A percentile compares a stretch with the other conserved stretches of the same genome.
Conservation (phyloP, 2,797 vertebrate genomes). For the Phoeniculus purpureus region DNA sequence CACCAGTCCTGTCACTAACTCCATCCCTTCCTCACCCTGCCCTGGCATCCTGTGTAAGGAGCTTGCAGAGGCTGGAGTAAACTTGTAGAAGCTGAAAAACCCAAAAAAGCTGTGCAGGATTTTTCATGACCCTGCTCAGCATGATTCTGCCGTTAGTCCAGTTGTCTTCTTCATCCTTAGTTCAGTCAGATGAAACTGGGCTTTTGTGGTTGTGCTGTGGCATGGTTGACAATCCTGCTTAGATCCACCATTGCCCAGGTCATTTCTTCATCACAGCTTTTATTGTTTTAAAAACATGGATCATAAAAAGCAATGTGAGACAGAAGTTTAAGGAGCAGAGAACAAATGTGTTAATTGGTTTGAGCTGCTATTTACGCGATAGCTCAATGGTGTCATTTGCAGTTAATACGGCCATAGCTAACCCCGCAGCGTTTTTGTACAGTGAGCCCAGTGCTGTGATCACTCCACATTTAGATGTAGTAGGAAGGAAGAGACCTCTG, state of each 20-base stretch:
- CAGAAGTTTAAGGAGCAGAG: background rate
- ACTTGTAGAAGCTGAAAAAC: constrained; percentile 15
- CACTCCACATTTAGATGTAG: background rate
- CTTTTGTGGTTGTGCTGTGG: background rate
- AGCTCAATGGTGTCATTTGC: background rate
- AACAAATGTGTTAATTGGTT: background rate
- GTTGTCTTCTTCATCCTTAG: background rate
- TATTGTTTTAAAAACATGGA: background rate
- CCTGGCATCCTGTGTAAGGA: background rate
- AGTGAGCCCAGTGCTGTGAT: background rate
- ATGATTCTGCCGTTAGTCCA: background rate
- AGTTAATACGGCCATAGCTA: background rate
- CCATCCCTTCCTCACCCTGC: background rate
- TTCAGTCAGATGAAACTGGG: background rate
- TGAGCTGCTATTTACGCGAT: background rate
- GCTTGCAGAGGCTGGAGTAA: constrained; percentile 8
- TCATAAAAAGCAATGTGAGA: background rate
- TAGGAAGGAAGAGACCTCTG: background rate
- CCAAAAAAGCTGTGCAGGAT: background rate
- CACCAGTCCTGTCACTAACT: background rate
- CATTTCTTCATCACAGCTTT: background rate
- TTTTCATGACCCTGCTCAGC: background rate
- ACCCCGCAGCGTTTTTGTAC: background rate
- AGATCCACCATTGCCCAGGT: background rate
- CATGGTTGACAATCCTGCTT: background rate